phyloP scores from a whole-genome alignment of 2,888 invertebrate genomes.

The Cacoxenus indagator region DNA sequence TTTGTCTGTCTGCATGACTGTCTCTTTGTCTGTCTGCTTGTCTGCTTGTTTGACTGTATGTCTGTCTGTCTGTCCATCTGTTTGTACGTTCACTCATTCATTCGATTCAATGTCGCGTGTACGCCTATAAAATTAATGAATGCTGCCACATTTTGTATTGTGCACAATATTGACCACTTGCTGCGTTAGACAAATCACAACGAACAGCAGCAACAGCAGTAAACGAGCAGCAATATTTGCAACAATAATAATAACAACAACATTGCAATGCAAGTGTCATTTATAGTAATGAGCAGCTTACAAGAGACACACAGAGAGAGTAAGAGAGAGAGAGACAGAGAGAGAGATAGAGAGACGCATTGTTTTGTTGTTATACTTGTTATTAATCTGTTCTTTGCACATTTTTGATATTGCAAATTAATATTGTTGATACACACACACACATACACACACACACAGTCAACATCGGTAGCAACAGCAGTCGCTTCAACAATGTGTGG shows the following conservation, averaged over 20 bases:
- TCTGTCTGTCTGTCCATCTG: background rate
- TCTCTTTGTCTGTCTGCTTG: constrained; percentile 29
- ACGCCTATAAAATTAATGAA: constrained; percentile 59
- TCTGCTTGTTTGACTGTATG: constrained; percentile 29
- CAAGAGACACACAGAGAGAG: too few relatives aligned
- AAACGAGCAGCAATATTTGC: constrained; percentile 49
- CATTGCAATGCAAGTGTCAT: constrained; percentile 39
- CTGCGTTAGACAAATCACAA: constrained; percentile 67
- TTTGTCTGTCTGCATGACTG: constrained; percentile 17
- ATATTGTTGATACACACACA: constrained; percentile 47
- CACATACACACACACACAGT: too few relatives aligned
- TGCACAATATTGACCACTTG: constrained; percentile 53
- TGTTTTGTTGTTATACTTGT: constrained; percentile 40
- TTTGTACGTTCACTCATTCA: constrained; percentile 16
- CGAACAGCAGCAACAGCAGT: constrained; percentile 43
- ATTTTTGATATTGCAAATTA: constrained; percentile 68
- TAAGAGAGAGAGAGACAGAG: too few relatives aligned
- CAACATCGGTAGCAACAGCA: constrained; percentile 49
- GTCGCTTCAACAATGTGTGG: constrained; percentile 36
- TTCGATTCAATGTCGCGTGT: constrained; percentile 14
- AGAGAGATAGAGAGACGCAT: too few relatives aligned
- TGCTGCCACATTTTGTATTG: constrained; percentile 57
- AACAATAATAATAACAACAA: constrained; percentile 25
- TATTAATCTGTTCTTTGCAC: constrained; percentile 64
- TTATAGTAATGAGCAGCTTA: constrained; percentile 33